Conservation (phyloP, 2,888 invertebrate genomes). For the Eugnorisma glareosa region DNA sequence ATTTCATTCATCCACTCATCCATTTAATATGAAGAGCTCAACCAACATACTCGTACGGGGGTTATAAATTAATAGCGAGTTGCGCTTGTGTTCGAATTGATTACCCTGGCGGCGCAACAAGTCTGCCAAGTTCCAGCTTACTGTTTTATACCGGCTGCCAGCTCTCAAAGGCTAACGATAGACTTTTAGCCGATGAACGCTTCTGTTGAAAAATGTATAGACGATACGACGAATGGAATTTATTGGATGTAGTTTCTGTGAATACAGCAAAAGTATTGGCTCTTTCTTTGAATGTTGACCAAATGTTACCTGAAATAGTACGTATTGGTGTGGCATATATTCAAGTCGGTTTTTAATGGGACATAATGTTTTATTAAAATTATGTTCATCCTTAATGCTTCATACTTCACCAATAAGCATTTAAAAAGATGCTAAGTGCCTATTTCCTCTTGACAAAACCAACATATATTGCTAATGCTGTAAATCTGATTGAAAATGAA, state of each 20-base stretch:
- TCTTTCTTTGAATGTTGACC: background rate
- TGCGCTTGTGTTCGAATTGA: conserved; percentile 47
- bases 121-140: conserved; percentile 45
- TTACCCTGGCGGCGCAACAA: conserved; percentile 56
- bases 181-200: conserved; percentile 31
- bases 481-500: background rate
- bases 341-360: too few species aligned
- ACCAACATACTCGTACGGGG: conserved; percentile 5
- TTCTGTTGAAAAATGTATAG: conserved; percentile 33
- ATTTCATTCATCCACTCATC: conserved; percentile 21
- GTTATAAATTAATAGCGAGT: conserved; percentile 57
- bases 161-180: conserved; percentile 19
- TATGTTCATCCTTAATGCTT: background rate
- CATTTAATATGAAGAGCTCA: conserved; percentile 42
- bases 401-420: background rate
- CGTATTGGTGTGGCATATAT: background rate
- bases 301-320: background rate
- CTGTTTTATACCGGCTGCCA: conserved; percentile 19
- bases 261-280: conserved; percentile 9
- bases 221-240: background rate
- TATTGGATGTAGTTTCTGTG: conserved; percentile 13
- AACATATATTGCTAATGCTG: background rate
- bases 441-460: background rate
- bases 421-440: background rate
- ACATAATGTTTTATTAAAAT: background rate